phyloP scores from a whole-genome alignment of 2,888 invertebrate genomes.

The Pyralis farinalis region DNA sequence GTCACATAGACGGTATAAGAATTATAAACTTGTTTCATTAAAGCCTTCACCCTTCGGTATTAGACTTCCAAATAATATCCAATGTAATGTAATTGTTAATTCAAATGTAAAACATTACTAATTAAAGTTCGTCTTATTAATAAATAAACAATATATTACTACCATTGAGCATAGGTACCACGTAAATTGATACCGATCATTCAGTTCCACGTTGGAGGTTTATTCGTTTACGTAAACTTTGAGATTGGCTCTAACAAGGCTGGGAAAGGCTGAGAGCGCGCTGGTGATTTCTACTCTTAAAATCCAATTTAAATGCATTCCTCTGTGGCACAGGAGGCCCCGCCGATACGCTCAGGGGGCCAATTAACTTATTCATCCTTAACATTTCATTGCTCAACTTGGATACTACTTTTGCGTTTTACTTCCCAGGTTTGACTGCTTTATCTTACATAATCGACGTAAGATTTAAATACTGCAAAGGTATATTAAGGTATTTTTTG shows the following conservation, averaged over 20 bases:
- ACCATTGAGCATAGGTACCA: no score
- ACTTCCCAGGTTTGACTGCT: conserved; percentile 39
- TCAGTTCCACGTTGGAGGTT: conserved; percentile 63
- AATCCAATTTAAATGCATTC: conserved; percentile 82
- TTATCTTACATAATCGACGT: conserved; percentile 12
- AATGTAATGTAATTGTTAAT: no score
- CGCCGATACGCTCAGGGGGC: conserved; percentile 74
- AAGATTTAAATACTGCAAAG: no score
- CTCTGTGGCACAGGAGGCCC: conserved; percentile 76
- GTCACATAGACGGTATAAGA: no score
- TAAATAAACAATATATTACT: no score
- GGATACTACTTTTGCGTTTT: conserved; percentile 50
- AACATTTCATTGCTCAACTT: conserved; percentile 78
- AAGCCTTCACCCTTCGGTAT: no score
- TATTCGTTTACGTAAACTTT: conserved; percentile 80
- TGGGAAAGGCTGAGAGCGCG: conserved; percentile 61
- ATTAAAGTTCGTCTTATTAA: no score
- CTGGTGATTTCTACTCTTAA: conserved; percentile 80
- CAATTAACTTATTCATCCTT: conserved; percentile 81
- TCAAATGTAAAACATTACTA: no score
- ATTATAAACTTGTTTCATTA: no score
- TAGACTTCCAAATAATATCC: no score
- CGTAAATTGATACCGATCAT: conserved; percentile 66
- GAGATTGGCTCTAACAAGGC: conserved; percentile 79
- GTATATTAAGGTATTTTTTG: no score